Evolutionary conservation across 2,888 invertebrate genomes (phyloP).

Genomic region (Nemotelus nigrinus): DNA sequence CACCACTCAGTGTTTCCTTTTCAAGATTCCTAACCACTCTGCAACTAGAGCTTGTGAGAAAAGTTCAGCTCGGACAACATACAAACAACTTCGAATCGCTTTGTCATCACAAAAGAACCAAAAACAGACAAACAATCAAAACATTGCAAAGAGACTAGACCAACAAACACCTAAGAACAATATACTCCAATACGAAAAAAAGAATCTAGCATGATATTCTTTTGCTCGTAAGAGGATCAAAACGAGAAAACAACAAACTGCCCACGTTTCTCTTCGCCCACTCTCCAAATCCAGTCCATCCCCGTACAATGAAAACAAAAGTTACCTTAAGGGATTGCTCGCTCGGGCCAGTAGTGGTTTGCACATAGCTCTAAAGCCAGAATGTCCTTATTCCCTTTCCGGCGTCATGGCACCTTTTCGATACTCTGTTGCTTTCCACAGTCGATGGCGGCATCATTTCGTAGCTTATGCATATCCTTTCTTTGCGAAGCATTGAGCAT

Average conservation of each 20-base stretch:
- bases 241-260: conserved; percentile 40
- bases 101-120: not conserved
- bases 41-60: too few relatives aligned
- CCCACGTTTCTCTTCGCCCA: not conserved
- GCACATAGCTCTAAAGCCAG: conserved; percentile 15
- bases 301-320: not conserved
- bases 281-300: too few relatives aligned
- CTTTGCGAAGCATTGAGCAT: conserved; percentile 14
- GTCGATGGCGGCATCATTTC: conserved; percentile 22
- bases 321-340: conserved; percentile 35
- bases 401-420: conserved; percentile 29
- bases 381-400: conserved; percentile 29
- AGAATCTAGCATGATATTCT: not conserved
- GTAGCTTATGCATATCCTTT: conserved; percentile 49
- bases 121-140: not conserved
- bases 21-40: too few relatives aligned
- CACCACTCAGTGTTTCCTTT: too few relatives aligned
- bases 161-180: too few relatives aligned
- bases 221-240: conserved; percentile 42
- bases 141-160: not conserved
- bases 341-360: conserved; percentile 29
- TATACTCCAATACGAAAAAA: not conserved
- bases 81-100: too few relatives aligned
- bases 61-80: too few relatives aligned
- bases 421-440: conserved; percentile 26